phyloP scores from a whole-genome alignment of 1,140 invertebrate species.

The Riptortus pedestris region DNA sequence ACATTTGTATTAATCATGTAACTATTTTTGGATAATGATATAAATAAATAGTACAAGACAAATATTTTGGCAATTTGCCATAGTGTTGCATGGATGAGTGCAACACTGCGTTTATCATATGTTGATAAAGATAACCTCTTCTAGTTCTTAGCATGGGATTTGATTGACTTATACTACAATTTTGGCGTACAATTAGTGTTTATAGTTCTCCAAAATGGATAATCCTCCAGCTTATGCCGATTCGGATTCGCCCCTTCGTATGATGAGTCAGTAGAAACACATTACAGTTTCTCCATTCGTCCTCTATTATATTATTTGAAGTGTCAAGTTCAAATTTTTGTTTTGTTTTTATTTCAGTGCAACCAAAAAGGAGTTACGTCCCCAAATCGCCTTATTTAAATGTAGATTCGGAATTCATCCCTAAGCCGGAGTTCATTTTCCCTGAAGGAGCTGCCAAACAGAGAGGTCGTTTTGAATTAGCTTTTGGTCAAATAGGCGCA shows the following conservation, averaged over 20 bases:
- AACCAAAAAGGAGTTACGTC: constrained; percentile 14
- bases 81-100: too few species aligned
- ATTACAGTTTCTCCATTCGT: neutral
- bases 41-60: too few species aligned
- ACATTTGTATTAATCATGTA: too few species aligned
- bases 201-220: constrained; percentile 25
- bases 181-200: too few species aligned
- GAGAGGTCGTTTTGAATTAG: constrained; percentile 73
- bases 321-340: too few species aligned
- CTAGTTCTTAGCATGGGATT: too few species aligned
- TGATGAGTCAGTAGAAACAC: constrained; percentile 19
- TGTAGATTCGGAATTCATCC: constrained; percentile 76
- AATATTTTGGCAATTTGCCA: too few species aligned
- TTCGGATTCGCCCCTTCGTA: constrained; percentile 23
- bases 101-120: too few species aligned
- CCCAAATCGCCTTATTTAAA: constrained; percentile 77
- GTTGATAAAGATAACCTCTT: too few species aligned
- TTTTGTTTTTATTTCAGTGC: constrained; percentile 24
- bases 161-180: too few species aligned
- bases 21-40: too few species aligned
- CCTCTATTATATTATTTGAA: neutral
- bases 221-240: constrained; percentile 25
- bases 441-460: constrained; percentile 74
- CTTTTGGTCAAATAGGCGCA: constrained; percentile 86
- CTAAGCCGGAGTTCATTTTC: constrained; percentile 85